Conservation (phyloP, 2,113 vertebrate genomes). For the Gallinago media region DNA sequence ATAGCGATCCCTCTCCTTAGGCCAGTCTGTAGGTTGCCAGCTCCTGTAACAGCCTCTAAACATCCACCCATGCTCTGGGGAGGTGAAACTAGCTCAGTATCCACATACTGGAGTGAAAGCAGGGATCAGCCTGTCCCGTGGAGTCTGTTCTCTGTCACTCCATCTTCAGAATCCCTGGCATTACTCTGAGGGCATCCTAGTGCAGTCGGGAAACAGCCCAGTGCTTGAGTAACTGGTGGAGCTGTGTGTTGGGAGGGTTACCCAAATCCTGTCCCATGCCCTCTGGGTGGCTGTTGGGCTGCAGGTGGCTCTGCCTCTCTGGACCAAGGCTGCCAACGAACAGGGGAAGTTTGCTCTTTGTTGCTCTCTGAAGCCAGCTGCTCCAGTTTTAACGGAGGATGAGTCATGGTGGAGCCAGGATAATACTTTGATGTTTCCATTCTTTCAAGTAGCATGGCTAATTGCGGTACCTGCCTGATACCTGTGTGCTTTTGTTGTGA, state of each 20-base stretch:
- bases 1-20: background rate
- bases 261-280: background rate
- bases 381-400: background rate
- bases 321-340: background rate
- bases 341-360: background rate
- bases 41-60: background rate
- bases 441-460: background rate
- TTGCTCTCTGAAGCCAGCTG: background rate
- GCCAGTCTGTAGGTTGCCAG: background rate
- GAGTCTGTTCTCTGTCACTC: background rate
- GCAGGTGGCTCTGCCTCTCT: background rate
- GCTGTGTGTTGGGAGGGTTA: background rate
- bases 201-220: background rate
- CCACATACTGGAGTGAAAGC: background rate
- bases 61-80: background rate
- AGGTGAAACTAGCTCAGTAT: background rate
- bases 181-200: background rate
- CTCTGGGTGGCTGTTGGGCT: background rate
- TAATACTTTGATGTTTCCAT: background rate
- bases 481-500: background rate
- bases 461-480: background rate
- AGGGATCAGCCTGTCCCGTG: background rate
- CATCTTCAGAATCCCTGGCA: background rate
- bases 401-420: background rate
- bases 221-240: background rate